Evolutionary conservation across 2,797 vertebrate genomes (phyloP), one percentile per base, ranked within the genome.

Genomic region (Centropyge bicolor): DNA sequence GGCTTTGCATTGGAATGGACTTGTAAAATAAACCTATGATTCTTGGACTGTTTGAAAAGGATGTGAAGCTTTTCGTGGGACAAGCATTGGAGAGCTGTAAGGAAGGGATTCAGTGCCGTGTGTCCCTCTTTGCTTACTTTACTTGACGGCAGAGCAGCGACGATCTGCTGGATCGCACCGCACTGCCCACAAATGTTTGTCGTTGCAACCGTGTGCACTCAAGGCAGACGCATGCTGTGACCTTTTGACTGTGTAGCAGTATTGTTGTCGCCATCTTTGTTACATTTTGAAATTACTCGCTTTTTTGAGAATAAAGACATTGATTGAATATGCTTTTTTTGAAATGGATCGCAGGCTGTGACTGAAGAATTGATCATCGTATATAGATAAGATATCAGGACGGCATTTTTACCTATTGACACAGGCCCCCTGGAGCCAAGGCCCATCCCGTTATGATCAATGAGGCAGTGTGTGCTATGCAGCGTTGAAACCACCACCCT

Each of bases 191-290:
- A 86, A 78, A 86, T 78, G 77, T 85, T 88, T 86, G 84, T 89
- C 62, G 41, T 79, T 87, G 89, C 84, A 70, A 82, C 86, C 70
- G 83, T 81, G 90, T 91, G 89, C 91, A 90, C 91, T 93, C 88
- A n/a, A 92, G 90, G 89, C 90, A 81, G 90, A 90, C 83, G 86
- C 91, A 63, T 85, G 88, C 87, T 90, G 91, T 89, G 89, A 91
- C 89, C 89, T 89, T 86, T 78, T 51, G 83, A 90, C 86, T 91
- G 88, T 84, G 90, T 83, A 86, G 78, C 90, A 91, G 91, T 82
- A 82, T 85, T 69, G 87, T 84, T 77, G 91, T 89, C 75, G 80
- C 85, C 86, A 46, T 83, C 81, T 89, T 88, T 93, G 91, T 92
- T 92, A 91, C 83, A 67, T 91, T 92, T 87, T 82, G 59, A 88